These are phyloP conservation scores for Dasypus novemcinctus DNA, from an alignment of 2,113 vertebrate genomes.

Conservation along the genomic window DNA sequence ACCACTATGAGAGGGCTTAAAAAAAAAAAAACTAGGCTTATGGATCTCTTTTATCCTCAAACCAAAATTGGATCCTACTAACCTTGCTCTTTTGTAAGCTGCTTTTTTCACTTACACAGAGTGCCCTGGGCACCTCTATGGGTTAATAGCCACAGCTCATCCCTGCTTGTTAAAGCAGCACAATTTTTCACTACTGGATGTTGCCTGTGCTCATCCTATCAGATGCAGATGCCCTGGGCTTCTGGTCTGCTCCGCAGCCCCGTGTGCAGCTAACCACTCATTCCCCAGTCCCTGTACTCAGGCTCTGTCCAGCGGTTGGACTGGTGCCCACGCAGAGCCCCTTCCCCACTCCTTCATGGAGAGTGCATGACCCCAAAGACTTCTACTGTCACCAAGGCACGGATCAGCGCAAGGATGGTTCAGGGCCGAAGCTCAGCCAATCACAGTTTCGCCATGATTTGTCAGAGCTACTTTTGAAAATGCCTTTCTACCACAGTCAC, in stretches of 20 bases:
- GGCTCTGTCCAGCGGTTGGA: neutral
- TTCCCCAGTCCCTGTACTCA: neutral
- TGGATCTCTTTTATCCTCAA: neutral
- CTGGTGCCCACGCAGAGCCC: neutral
- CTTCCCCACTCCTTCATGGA: neutral
- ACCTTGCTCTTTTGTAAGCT: neutral
- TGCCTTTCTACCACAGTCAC: neutral
- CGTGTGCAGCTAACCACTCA: neutral
- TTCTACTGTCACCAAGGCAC: neutral
- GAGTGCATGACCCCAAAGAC: neutral
- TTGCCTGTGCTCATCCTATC: neutral
- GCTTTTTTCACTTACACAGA: neutral
- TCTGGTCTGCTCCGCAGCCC: neutral
- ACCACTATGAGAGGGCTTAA: neutral
- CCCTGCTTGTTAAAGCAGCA: neutral
- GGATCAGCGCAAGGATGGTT: neutral
- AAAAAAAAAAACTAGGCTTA: neutral
- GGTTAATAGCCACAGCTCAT: neutral
- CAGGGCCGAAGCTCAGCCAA: neutral
- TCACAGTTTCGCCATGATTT: neutral
- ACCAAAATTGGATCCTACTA: neutral
- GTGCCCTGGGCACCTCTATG: neutral
- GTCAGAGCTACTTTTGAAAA: neutral
- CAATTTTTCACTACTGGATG: no score
- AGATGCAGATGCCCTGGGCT: neutral